phyloP scores from a whole-genome alignment of 2,113 vertebrate genomes.

The Callospermophilus lateralis region DNA sequence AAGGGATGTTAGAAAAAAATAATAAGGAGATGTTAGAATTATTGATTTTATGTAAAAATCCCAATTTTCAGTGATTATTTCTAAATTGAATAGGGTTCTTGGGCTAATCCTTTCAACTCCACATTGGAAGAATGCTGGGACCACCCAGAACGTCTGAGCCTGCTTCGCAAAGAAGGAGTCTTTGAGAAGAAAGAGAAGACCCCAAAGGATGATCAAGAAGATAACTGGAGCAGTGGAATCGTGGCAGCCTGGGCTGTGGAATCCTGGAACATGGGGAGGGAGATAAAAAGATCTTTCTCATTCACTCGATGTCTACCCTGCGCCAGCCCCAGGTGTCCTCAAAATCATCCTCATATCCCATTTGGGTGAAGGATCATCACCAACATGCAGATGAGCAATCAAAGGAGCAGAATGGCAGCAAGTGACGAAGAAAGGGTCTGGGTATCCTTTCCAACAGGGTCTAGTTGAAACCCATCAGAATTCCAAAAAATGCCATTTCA shows the following conservation, averaged over 20 bases:
- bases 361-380: neutral
- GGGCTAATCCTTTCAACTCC: neutral
- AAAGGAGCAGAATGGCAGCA: neutral
- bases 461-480: neutral
- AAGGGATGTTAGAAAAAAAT: neutral
- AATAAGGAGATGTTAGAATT: neutral
- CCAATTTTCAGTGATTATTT: neutral
- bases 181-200: neutral
- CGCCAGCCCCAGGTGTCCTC: neutral
- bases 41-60: neutral
- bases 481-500: constrained; percentile 13
- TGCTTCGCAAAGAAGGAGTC: neutral
- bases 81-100: neutral
- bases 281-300: neutral
- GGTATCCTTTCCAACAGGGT: neutral
- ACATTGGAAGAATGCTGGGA: neutral
- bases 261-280: neutral
- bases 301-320: neutral
- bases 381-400: neutral
- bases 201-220: neutral
- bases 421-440: neutral
- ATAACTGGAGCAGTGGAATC: rapidly evolving
- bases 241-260: neutral
- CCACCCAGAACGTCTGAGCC: neutral
- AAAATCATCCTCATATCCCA: neutral